Evolutionary conservation across 2,888 invertebrate species (phyloP).

Genomic region (Cremastinae sp.): DNA sequence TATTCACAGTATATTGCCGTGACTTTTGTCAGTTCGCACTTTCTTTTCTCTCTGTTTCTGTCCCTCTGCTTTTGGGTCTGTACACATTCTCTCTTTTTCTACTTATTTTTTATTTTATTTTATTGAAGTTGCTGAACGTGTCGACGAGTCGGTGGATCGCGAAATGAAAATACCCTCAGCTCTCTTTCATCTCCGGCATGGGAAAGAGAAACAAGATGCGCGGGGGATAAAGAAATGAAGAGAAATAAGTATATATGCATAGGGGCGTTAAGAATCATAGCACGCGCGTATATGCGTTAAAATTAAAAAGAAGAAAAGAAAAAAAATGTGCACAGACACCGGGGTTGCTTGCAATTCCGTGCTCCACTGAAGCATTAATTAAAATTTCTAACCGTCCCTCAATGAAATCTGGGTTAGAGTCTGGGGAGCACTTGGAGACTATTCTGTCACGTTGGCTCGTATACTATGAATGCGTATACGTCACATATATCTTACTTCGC

Average conservation of each 20-base stretch:
- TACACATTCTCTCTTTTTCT: no score
- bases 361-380: constrained; percentile 46
- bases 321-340: constrained; percentile 4
- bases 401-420: constrained; percentile 59
- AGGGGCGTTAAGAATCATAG: constrained; percentile 27
- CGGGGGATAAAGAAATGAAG: no score
- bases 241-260: constrained; percentile 4
- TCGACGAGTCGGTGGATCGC: no score
- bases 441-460: background rate
- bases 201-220: no score
- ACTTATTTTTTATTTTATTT: no score
- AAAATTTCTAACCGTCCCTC: constrained; percentile 52
- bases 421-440: constrained; percentile 5
- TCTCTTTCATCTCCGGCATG: no score
- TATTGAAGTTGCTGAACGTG: no score
- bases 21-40: no score
- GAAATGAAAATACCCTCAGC: no score
- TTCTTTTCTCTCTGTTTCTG: constrained; percentile 16
- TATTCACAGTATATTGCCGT: no score
- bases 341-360: constrained; percentile 24
- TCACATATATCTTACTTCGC: no score
- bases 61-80: constrained; percentile 26
- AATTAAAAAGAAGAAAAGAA: constrained; percentile 11
- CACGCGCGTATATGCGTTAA: constrained; percentile 9
- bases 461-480: constrained; percentile 1